Evolutionary conservation across 2,113 vertebrate species (phyloP), one percentile per base, ranked within the genome.

Genomic region (Cyprinodon tularosa): DNA sequence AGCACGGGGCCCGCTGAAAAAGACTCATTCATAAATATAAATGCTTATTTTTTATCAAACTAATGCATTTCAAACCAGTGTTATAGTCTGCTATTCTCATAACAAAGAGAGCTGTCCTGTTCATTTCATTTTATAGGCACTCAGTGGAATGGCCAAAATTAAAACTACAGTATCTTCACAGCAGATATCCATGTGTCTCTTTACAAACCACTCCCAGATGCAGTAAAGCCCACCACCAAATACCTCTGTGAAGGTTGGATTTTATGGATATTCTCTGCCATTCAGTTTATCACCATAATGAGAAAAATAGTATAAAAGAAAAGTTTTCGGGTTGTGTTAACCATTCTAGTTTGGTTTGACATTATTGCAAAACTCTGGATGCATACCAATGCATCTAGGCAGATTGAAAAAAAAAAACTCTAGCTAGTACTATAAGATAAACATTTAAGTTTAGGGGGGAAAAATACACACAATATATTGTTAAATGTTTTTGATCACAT

Each of bases 11-110:
- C 0, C 14, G 38, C 78, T 15, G 68, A 84, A 86, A 63, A 74
- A 87, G 70, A 80, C 14, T 71, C 84, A 80, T 85, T 86, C 84
- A 86, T 89, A 86, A 87, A 88, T 90, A 84, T 87, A 88, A 89
- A 90, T 86, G 85, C 85, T 84, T 86, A 80, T 87, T 89, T 92
- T 89, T 90, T 87, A 84, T 90, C 84, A 91, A 83, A 83, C 75
- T 78, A 90, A 89, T 87, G 89, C 89, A 89, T 89, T 83, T 88
- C 83, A 88, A 87, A 80, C 77, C 38, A 50, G 53, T 3, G 65
- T 76, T 77, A 77, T 77, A 75, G 75, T 74, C 79, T 22, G 47
- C 76, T 8, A 47, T 75, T 74, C 83, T 72, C 72, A 60, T 74
- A 76, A 84, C 85, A 87, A 88, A 88, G 80, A 81, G 60, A 60